Conservation (phyloP, 2,888 invertebrate genomes). For the Maniola hyperantus region DNA sequence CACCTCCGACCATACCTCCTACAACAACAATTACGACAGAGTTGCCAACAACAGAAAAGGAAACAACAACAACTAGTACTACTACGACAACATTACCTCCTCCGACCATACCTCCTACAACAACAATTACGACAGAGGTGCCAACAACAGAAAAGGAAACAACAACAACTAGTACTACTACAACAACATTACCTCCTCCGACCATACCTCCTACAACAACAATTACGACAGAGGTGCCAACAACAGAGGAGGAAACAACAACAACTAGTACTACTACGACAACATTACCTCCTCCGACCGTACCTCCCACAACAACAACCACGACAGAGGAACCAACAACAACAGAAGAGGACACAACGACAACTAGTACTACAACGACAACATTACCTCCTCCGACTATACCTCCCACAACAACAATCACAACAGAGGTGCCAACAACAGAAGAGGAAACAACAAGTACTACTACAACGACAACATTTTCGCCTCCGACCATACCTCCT, state of each 20-base stretch:
- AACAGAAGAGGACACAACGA: neutral
- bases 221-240: neutral
- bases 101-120: neutral
- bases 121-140: slow-evolving; percentile 3
- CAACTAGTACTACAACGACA: neutral
- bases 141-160: neutral
- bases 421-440: neutral
- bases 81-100: neutral
- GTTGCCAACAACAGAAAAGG: neutral
- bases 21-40: neutral
- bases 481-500: neutral
- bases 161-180: neutral
- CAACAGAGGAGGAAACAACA: neutral
- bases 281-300: neutral
- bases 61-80: neutral
- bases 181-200: neutral
- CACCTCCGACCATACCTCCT: neutral
- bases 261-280: neutral
- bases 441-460: neutral
- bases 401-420: neutral
- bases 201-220: neutral
- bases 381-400: neutral
- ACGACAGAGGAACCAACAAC: neutral
- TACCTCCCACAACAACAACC: neutral
- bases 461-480: neutral